Evolutionary conservation across 2,113 vertebrate genomes (phyloP).

Genomic region (Pteropus alecto): DNA sequence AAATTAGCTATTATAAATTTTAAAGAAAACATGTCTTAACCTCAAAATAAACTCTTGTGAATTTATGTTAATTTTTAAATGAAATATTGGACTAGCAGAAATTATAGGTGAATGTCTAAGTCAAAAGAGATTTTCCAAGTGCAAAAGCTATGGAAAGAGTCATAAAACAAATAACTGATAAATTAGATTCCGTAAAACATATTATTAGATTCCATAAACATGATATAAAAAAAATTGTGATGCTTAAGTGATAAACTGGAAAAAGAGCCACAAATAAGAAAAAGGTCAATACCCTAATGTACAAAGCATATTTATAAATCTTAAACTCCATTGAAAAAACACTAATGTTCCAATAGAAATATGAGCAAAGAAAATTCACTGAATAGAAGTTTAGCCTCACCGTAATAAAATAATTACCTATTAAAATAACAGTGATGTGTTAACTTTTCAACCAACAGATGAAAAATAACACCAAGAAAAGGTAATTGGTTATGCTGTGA

Average conservation of each 20-base stretch:
- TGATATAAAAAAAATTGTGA: not conserved
- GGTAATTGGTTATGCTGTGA: not conserved
- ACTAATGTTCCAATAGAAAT: not conserved
- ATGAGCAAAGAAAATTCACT: slow-evolving; percentile 7
- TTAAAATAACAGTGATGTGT: not conserved
- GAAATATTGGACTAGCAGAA: slow-evolving; percentile 17
- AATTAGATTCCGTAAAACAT: slow-evolving; percentile 12
- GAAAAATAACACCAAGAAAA: slow-evolving; percentile 16
- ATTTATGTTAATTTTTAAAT: not conserved
- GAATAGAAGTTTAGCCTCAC: not conserved
- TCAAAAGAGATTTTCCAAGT: slow-evolving; percentile 2
- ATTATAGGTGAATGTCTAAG: not conserved
- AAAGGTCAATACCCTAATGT: not conserved
- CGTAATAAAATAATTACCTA: not conserved
- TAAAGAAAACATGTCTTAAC: not conserved
- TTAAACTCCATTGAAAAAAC: not conserved
- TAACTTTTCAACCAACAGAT: not conserved
- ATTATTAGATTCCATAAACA: not conserved
- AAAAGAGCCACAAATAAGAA: slow-evolving; percentile 7
- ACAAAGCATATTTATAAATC: not conserved
- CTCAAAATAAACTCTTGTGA: not conserved
- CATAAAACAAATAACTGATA: not conserved
- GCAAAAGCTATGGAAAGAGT: not conserved
- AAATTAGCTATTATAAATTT: not conserved
- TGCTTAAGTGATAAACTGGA: not conserved